Conservation (phyloP, 2,797 vertebrate species). For the Mus spretus region DNA sequence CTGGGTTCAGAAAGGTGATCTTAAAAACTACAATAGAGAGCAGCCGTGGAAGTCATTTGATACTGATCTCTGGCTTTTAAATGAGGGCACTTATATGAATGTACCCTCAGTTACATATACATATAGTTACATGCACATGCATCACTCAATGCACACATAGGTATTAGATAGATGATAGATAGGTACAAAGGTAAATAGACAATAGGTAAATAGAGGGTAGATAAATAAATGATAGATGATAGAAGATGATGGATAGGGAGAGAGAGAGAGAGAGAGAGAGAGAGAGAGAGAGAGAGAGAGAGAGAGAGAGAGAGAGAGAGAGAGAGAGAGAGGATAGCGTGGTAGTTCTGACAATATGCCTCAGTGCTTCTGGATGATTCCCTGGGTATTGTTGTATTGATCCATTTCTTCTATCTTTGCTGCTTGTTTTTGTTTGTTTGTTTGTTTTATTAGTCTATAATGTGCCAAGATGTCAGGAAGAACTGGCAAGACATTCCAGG, state of each 20-base stretch:
- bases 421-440: too few relatives aligned
- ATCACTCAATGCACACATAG: background rate
- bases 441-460: background rate
- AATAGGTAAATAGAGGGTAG: background rate
- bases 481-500: background rate
- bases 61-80: background rate
- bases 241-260: background rate
- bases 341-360: rapidly evolving
- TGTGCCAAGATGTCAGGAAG: too few relatives aligned
- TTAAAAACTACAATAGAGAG: background rate
- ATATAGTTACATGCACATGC: background rate
- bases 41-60: background rate
- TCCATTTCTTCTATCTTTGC: background rate
- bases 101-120: background rate
- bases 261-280: too few relatives aligned
- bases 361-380: background rate
- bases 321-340: background rate
- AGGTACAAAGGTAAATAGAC: background rate
- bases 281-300: too few relatives aligned
- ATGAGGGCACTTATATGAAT: background rate
- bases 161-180: background rate
- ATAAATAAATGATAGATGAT: background rate
- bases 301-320: too few relatives aligned
- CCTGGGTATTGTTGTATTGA: background rate
- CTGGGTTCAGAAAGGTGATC: background rate